Evolutionary conservation across 2,888 invertebrate genomes (phyloP).

Genomic region (Eustalomyia histrio): DNA sequence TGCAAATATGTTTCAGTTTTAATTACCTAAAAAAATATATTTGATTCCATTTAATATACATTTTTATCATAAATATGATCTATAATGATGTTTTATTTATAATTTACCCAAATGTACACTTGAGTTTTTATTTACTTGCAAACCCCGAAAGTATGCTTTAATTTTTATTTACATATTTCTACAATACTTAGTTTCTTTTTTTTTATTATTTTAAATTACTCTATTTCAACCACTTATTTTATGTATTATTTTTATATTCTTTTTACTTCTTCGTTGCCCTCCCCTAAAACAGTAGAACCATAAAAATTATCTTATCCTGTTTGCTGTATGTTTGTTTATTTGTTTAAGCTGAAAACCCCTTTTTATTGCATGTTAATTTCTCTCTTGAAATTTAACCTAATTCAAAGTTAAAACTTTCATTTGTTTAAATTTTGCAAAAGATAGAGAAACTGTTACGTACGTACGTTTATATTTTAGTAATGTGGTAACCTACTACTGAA

Average conservation of each 20-base stretch:
- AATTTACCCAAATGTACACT: conserved; percentile 45
- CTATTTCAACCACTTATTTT: background rate
- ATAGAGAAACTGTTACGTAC: conserved; percentile 37
- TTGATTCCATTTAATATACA: background rate
- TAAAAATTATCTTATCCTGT: conserved; percentile 57
- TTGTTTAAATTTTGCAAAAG: conserved; percentile 52
- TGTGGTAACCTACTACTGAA: conserved; percentile 53
- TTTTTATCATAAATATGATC: background rate
- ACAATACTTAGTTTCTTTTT: background rate
- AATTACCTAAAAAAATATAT: too few species aligned
- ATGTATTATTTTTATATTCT: too few species aligned
- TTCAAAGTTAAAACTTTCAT: conserved; percentile 56
- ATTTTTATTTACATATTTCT: conserved; percentile 27
- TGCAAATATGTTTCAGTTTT: too few species aligned
- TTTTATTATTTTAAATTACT: conserved; percentile 35
- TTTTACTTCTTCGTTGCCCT: too few species aligned
- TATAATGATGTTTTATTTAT: background rate
- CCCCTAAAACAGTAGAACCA: background rate
- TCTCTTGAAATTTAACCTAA: conserved; percentile 64
- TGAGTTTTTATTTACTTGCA: conserved; percentile 19
- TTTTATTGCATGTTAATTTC: conserved; percentile 65
- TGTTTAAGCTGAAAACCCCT: conserved; percentile 37
- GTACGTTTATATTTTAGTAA: background rate
- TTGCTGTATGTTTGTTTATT: background rate
- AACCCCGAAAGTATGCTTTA: conserved; percentile 42